Percentiles rank a stretch among this genome's conserved stretches.
phyloP scores from a whole-genome alignment of 2,797 vertebrate species.

The Brotula barbata region DNA sequence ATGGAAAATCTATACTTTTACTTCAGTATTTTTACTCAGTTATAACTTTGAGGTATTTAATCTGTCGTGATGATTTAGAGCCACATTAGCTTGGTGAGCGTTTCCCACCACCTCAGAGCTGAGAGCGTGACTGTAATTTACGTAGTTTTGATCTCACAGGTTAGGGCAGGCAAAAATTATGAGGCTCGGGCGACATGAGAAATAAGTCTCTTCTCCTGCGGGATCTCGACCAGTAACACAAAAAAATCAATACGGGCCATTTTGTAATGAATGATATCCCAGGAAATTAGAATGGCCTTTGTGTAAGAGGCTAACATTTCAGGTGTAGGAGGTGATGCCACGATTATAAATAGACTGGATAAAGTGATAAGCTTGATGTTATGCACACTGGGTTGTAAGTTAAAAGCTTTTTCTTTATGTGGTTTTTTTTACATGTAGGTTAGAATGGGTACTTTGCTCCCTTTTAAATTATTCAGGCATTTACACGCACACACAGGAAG shows the following conservation, averaged over 20 bases:
- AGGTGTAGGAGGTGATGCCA: conserved; percentile 18
- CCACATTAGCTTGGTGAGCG: conserved; percentile 1
- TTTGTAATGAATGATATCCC: conserved; percentile 17
- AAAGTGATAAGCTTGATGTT: conserved; percentile 36
- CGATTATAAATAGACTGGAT: conserved; percentile 28
- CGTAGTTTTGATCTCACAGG: conserved; percentile 14
- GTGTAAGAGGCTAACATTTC: conserved; percentile 32
- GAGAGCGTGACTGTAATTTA: conserved; percentile 33
- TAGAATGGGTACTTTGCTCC: conserved; percentile 43
- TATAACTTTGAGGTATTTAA: neutral
- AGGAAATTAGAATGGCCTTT: conserved; percentile 42
- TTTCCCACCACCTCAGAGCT: conserved; percentile 3
- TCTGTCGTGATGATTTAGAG: conserved; percentile 18
- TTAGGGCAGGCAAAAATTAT: conserved; percentile 4
- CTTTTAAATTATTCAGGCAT: conserved; percentile 54
- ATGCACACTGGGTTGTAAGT: conserved; percentile 5
- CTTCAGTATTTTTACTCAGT: too few relatives aligned
- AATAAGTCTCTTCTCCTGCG: neutral
- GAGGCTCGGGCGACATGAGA: conserved; percentile 16
- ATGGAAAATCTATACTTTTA: too few relatives aligned
- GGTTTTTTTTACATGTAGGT: conserved; percentile 45
- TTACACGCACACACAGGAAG: conserved; percentile 10
- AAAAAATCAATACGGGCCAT: conserved; percentile 27
- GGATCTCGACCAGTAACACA: neutral
- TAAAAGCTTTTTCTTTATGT: conserved; percentile 20